Conservation (phyloP, 2,888 invertebrate genomes). For the Ashinkailepas kermadecensis region DNA sequence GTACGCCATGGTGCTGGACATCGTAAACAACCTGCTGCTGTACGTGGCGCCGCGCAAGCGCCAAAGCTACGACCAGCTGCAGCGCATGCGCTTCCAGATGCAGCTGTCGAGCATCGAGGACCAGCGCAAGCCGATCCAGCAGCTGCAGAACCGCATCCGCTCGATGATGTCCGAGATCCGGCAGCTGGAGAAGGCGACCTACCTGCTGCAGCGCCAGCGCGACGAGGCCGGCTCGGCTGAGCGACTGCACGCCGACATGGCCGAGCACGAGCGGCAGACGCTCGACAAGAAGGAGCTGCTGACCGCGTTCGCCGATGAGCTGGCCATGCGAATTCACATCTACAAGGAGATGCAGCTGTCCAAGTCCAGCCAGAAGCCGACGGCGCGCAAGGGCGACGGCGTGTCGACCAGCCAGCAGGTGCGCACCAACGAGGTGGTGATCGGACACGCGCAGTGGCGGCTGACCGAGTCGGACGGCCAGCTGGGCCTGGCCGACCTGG, state of each 20-base stretch:
- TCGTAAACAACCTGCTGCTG: slow-evolving; percentile 91
- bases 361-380: slow-evolving; percentile 46
- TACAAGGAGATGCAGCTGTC: slow-evolving; percentile 70
- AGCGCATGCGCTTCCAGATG: slow-evolving; percentile 59
- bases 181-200: slow-evolving; percentile 79
- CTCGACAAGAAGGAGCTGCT: slow-evolving; percentile 64
- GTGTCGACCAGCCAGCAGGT: slow-evolving; percentile 49
- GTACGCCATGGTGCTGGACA: slow-evolving; percentile 95
- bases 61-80: slow-evolving; percentile 30
- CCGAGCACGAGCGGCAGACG: slow-evolving; percentile 26
- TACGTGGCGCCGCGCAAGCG: slow-evolving; percentile 73
- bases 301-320: slow-evolving; percentile 78
- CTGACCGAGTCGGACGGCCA: slow-evolving; percentile 97
- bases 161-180: slow-evolving; percentile 64
- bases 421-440: slow-evolving; percentile 88
- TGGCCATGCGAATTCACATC: slow-evolving; percentile 90
- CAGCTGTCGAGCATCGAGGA: slow-evolving; percentile 86
- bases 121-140: slow-evolving; percentile 82
- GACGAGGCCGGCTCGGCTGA: slow-evolving; percentile 52
- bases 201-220: slow-evolving; percentile 71
- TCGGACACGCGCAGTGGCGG: slow-evolving; percentile 96
- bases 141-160: slow-evolving; percentile 69
- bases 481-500: slow-evolving; percentile 91
- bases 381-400: slow-evolving; percentile 35
- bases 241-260: slow-evolving; percentile 43